phyloP scores from a whole-genome alignment of 2,888 invertebrate genomes.

The Autographa pulchrina region DNA sequence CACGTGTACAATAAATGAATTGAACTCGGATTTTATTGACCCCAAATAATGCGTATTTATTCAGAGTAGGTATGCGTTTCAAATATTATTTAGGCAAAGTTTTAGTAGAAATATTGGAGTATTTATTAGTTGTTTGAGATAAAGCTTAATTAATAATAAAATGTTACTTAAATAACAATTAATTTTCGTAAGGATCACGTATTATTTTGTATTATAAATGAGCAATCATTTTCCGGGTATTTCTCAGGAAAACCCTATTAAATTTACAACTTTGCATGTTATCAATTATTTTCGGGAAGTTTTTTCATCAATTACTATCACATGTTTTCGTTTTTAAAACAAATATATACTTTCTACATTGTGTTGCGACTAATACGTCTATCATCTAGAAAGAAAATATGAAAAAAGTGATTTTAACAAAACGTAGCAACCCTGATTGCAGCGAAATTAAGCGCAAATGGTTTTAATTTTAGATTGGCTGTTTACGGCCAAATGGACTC shows the following conservation, averaged over 20 bases:
- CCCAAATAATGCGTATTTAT: constrained; percentile 26
- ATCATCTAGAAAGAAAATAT: constrained; percentile 7
- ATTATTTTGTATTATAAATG: too few species aligned
- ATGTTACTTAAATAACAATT: too few species aligned
- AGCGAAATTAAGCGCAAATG: constrained; percentile 60
- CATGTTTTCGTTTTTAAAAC: too few species aligned
- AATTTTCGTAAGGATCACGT: too few species aligned
- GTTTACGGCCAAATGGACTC: constrained; percentile 61
- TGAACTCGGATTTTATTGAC: constrained; percentile 18
- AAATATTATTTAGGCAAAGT: background rate
- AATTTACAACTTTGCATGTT: too few species aligned
- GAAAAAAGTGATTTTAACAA: background rate
- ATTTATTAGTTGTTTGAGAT: too few species aligned
- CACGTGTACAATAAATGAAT: constrained; percentile 27
- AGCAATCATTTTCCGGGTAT: too few species aligned
- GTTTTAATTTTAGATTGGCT: constrained; percentile 74
- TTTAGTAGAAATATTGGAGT: too few species aligned
- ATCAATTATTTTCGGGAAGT: too few species aligned
- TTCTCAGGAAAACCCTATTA: too few species aligned
- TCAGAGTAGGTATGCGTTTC: constrained; percentile 1
- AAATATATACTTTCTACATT: background rate
- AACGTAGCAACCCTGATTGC: constrained; percentile 44
- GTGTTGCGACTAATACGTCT: background rate
- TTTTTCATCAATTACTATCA: too few species aligned
- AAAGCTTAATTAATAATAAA: too few species aligned